Conservation (phyloP, 1,140 invertebrate species). For the Drosophila obscura region DNA sequence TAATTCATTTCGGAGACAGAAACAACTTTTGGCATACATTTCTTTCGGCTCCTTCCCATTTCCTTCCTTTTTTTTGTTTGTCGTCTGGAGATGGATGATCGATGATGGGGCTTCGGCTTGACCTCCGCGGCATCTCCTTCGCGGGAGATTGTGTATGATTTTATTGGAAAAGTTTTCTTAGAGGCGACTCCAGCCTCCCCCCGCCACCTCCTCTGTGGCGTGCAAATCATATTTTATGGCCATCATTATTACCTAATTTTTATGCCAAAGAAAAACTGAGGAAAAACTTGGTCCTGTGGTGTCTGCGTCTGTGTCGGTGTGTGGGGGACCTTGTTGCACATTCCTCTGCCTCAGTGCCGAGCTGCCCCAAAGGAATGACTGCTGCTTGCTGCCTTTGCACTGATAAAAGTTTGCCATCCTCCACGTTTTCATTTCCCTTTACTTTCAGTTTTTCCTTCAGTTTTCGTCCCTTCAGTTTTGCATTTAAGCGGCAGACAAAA, state of each 20-base stretch:
- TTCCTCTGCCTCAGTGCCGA: constrained; percentile 10
- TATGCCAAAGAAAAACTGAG: constrained; percentile 48
- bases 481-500: constrained; percentile 73
- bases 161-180: constrained; percentile 79
- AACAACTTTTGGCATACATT: constrained; percentile 60
- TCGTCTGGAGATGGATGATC: constrained; percentile 44
- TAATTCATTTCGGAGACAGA: constrained; percentile 54
- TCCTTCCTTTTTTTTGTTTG: background rate
- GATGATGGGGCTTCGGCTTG: constrained; percentile 55
- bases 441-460: background rate
- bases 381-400: constrained; percentile 44
- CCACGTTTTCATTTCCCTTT: constrained; percentile 1
- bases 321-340: constrained; percentile 64
- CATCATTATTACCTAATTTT: constrained; percentile 82
- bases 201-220: constrained; percentile 5
- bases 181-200: constrained; percentile 4
- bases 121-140: constrained; percentile 41
- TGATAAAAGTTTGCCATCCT: constrained; percentile 71
- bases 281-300: constrained; percentile 67
- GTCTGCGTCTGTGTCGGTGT: background rate
- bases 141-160: constrained; percentile 59
- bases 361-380: constrained; percentile 1
- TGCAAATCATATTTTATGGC: constrained; percentile 79
- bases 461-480: constrained; percentile 45
- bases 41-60: background rate